Evolutionary conservation across 2,888 invertebrate genomes (phyloP).

Genomic region (Arge pagana): DNA sequence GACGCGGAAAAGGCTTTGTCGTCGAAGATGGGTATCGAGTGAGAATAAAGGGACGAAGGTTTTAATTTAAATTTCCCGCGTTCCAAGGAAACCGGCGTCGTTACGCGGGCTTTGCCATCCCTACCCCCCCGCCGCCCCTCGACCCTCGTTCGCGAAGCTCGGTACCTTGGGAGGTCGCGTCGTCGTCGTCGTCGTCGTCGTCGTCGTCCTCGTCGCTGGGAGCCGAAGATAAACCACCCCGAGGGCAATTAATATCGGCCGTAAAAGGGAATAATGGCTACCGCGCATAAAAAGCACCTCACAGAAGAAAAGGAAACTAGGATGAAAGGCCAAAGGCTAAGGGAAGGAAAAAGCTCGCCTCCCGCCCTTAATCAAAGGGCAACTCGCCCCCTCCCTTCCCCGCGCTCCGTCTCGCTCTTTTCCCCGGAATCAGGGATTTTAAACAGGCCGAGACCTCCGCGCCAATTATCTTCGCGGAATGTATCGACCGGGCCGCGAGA

Average conservation of each 20-base stretch:
- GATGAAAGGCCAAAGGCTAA: constrained; percentile 15
- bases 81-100: background rate
- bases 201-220: background rate
- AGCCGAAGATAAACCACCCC: constrained; percentile 21
- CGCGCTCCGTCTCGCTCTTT: too few relatives aligned
- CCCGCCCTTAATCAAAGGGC: constrained; percentile 23
- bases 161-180: too few relatives aligned
- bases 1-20: too few relatives aligned
- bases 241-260: constrained; percentile 25
- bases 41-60: constrained; percentile 14
- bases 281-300: constrained; percentile 17
- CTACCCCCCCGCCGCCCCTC: too few relatives aligned
- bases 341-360: constrained; percentile 8
- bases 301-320: constrained; percentile 15
- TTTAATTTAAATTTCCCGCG: constrained; percentile 24
- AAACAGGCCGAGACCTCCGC: constrained; percentile 40
- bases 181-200: constrained; percentile 3
- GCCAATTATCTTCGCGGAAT: constrained; percentile 19
- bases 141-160: too few relatives aligned
- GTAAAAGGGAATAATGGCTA: constrained; percentile 22
- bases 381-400: constrained; percentile 23
- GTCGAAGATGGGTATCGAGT: too few relatives aligned
- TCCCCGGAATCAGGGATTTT: constrained; percentile 47
- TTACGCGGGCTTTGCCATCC: constrained; percentile 5
- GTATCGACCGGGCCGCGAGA: constrained; percentile 18